These are phyloP conservation scores for Eupeodes corollae DNA, from an alignment of 1,140 invertebrate genomes.

Conservation along the genomic window DNA sequence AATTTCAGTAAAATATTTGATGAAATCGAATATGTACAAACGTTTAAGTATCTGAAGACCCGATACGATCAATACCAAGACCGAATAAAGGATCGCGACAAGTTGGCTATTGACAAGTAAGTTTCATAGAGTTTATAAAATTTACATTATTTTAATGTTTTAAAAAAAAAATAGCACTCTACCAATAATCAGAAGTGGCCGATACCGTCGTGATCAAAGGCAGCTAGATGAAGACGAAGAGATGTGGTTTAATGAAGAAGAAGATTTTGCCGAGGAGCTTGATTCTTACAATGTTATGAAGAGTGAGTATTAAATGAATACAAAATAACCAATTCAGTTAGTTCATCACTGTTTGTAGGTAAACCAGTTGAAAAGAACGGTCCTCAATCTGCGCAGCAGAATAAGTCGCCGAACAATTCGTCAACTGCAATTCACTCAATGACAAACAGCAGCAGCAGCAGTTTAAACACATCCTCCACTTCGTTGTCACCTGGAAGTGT, in stretches of 20 bases:
- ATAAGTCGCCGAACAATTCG: slow-evolving; percentile 25
- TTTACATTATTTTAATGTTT: not conserved
- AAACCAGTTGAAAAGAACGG: not conserved
- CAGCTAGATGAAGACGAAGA: slow-evolving; percentile 95
- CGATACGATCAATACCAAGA: slow-evolving; percentile 93
- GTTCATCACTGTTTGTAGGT: slow-evolving; percentile 14
- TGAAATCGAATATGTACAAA: slow-evolving; percentile 92
- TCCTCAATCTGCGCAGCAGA: slow-evolving; percentile 15
- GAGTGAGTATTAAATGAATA: slow-evolving; percentile 37
- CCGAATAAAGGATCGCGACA: slow-evolving; percentile 71
- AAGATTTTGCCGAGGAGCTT: slow-evolving; percentile 74
- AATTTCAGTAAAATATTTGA: slow-evolving; percentile 89
- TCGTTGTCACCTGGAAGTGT: slow-evolving; percentile 12
- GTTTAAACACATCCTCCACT: slow-evolving; percentile 5
- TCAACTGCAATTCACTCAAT: not conserved
- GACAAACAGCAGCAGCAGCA: slow-evolving; percentile 16
- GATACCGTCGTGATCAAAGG: slow-evolving; percentile 81
- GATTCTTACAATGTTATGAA: slow-evolving; percentile 39
- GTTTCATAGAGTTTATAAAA: slow-evolving; percentile 8
- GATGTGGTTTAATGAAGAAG: slow-evolving; percentile 97
- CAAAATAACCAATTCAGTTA: not conserved
- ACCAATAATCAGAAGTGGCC: slow-evolving; percentile 63
- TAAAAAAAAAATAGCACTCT: slow-evolving; percentile 31
- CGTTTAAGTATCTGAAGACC: slow-evolving; percentile 83
- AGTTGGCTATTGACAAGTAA: slow-evolving; percentile 56